These are phyloP conservation scores for Scaptomyza parva DNA, from an alignment of 2,888 invertebrate genomes.

Conservation along the genomic window DNA sequence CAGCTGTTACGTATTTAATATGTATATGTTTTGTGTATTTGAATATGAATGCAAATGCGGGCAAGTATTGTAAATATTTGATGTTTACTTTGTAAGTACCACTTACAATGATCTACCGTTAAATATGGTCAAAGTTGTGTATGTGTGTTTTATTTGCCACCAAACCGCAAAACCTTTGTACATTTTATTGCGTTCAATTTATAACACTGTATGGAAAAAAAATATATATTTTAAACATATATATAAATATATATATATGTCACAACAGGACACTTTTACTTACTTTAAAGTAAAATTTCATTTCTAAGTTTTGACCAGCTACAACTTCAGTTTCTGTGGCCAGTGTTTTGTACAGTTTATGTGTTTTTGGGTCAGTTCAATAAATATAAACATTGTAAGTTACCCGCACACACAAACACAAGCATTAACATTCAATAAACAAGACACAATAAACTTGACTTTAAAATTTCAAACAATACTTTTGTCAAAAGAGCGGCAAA, in stretches of 20 bases:
- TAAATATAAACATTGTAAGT: conserved; percentile 53
- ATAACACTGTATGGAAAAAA: conserved; percentile 21
- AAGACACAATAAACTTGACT: conserved; percentile 21
- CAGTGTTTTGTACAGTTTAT: conserved; percentile 51
- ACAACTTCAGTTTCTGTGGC: not conserved
- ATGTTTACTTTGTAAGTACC: conserved; percentile 36
- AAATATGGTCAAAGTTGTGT: conserved; percentile 37
- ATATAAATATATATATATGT: no score
- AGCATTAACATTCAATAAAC: conserved; percentile 12
- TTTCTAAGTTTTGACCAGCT: conserved; percentile 10
- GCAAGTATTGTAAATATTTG: conserved; percentile 53
- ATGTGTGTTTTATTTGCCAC: conserved; percentile 43
- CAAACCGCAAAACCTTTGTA: conserved; percentile 38
- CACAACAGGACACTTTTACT: conserved; percentile 12
- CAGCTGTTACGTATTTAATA: conserved; percentile 35
- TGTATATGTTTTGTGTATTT: conserved; percentile 27
- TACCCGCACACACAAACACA: conserved; percentile 17
- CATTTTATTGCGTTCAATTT: conserved; percentile 48
- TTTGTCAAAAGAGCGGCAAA: conserved; percentile 28
- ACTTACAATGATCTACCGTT: conserved; percentile 36
- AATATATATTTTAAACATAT: no score
- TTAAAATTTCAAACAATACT: conserved; percentile 29
- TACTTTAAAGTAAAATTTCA: conserved; percentile 17
- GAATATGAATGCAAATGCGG: conserved; percentile 44
- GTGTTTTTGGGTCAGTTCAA: conserved; percentile 48